phyloP scores from a whole-genome alignment of 2,113 vertebrate genomes.

The Candoia aspera region DNA sequence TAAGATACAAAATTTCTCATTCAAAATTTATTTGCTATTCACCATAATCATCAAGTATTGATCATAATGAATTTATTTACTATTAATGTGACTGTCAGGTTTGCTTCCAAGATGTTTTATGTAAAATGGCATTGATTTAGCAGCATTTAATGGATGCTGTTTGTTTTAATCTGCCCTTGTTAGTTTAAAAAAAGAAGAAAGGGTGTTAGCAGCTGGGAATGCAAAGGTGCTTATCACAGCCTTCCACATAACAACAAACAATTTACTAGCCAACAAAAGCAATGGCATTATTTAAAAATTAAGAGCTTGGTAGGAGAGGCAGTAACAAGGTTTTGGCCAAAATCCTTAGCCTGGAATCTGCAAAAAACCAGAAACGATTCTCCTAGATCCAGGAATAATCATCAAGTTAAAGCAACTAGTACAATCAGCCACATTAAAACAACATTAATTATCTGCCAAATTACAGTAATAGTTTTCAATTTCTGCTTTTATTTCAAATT shows the following conservation, averaged over 20 bases:
- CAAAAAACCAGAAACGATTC: neutral
- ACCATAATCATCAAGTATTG: constrained; percentile 48
- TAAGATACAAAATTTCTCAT: constrained; percentile 53
- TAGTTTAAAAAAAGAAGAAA: constrained; percentile 58
- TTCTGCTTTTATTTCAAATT: neutral
- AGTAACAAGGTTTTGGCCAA: neutral
- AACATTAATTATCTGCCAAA: neutral
- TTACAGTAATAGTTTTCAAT: neutral
- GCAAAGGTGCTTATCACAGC: constrained; percentile 42
- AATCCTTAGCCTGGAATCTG: neutral
- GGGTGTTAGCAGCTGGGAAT: constrained; percentile 59
- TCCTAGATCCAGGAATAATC: neutral
- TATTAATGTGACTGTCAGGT: constrained; percentile 63
- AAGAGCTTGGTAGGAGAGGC: neutral
- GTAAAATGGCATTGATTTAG: constrained; percentile 65
- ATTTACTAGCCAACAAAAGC: neutral
- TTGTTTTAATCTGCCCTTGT: constrained; percentile 56
- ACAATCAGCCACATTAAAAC: neutral
- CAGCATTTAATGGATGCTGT: constrained; percentile 55
- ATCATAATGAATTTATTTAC: constrained; percentile 67
- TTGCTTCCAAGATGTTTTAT: constrained; percentile 61
- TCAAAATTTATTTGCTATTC: constrained; percentile 67
- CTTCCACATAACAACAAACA: constrained; percentile 5
- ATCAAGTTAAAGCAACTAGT: neutral
- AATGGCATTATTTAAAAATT: neutral